Percentiles rank a stretch among this genome's conserved stretches.
Evolutionary conservation across 2,797 vertebrate species (phyloP).

Genomic region (Basileuterus tristriatus): DNA sequence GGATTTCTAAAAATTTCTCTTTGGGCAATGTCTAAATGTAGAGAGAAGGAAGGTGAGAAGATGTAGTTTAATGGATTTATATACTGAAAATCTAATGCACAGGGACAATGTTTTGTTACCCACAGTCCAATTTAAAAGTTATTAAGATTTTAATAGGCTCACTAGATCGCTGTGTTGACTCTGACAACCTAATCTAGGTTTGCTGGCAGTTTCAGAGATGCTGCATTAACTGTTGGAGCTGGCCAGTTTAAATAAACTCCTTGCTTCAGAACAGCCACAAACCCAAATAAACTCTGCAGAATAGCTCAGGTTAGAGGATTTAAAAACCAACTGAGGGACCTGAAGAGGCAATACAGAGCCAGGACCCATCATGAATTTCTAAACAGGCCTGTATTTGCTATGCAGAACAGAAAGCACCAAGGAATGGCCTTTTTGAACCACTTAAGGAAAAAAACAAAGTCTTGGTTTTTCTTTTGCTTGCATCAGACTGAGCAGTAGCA

Average conservation of each 20-base stretch:
- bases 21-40: neutral
- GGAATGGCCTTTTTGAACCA: neutral
- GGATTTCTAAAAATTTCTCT: neutral
- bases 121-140: conserved; percentile 59
- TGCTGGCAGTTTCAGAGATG: conserved; percentile 22
- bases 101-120: conserved; percentile 11
- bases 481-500: neutral
- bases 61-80: neutral
- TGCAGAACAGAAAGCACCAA: neutral
- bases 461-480: neutral
- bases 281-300: neutral
- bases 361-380: neutral
- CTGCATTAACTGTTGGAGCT: conserved; percentile 8
- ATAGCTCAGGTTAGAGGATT: neutral
- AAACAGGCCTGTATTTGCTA: neutral
- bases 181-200: conserved; percentile 60
- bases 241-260: conserved; percentile 22
- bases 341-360: neutral
- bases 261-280: neutral
- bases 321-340: neutral
- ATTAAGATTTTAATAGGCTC: conserved; percentile 68
- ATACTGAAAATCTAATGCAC: conserved; percentile 3
- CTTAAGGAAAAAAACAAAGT: neutral
- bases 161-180: neutral
- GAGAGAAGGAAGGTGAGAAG: neutral